These are phyloP conservation scores for Lamprologus sp. DNA, from an alignment of 2,113 vertebrate genomes.

Conservation along the genomic window DNA sequence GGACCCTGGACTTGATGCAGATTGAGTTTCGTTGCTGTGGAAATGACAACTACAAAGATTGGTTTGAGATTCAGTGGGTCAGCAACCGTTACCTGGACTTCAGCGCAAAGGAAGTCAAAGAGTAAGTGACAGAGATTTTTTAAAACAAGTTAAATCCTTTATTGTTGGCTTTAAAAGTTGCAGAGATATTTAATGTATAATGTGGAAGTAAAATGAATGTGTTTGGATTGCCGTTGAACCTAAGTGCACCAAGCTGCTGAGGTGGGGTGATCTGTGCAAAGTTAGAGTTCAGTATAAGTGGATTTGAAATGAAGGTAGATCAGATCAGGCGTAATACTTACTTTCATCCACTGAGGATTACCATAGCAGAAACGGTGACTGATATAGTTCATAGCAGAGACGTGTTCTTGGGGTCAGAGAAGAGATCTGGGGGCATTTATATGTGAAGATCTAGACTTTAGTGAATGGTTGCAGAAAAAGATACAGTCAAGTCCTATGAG, in stretches of 20 bases:
- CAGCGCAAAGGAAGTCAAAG: constrained; percentile 93
- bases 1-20: constrained; percentile 93
- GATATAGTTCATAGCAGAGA: neutral
- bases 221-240: neutral
- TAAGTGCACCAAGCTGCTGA: neutral
- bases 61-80: constrained; percentile 99
- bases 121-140: constrained; percentile 78
- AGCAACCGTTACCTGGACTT: constrained; percentile 98
- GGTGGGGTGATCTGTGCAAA: neutral
- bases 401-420: neutral
- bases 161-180: neutral
- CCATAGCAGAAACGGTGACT: neutral
- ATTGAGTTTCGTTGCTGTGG: constrained; percentile 97
- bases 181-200: neutral
- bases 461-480: neutral
- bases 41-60: constrained; percentile 90
- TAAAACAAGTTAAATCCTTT: neutral
- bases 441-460: neutral
- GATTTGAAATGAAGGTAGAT: constrained; percentile 32
- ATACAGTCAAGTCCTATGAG: neutral
- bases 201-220: neutral
- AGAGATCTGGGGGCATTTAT: constrained; percentile 21
- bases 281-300: constrained; percentile 23
- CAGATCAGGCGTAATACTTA: constrained; percentile 8
- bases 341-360: constrained; percentile 30